phyloP scores from a whole-genome alignment of 1,140 invertebrate genomes.

The Calycopis cecrops region DNA sequence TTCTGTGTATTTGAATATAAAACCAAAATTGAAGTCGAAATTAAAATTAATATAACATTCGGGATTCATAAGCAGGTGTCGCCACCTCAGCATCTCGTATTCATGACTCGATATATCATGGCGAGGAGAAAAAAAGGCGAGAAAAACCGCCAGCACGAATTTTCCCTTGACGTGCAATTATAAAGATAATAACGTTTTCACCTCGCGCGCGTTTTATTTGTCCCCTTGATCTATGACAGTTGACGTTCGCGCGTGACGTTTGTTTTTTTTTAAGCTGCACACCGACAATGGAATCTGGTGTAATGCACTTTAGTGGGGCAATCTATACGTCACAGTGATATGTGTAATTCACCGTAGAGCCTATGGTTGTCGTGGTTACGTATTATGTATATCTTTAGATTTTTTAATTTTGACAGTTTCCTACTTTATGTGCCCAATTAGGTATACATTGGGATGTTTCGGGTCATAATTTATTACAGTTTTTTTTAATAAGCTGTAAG shows the following conservation, averaged over 20 bases:
- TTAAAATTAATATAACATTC: slow-evolving; percentile 26
- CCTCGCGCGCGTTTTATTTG: slow-evolving; percentile 57
- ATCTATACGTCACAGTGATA: neutral
- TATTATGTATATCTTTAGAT: no score
- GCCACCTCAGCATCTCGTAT: slow-evolving; percentile 52
- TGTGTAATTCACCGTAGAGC: no score
- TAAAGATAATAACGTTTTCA: slow-evolving; percentile 72
- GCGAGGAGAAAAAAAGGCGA: slow-evolving; percentile 33
- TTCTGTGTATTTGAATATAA: slow-evolving; percentile 9
- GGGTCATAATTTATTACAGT: no score
- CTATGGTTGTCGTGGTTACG: no score
- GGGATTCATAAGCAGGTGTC: slow-evolving; percentile 62
- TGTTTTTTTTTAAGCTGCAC: slow-evolving; percentile 9
- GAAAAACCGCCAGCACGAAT: slow-evolving; percentile 30
- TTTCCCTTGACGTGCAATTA: slow-evolving; percentile 68
- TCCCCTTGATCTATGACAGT: slow-evolving; percentile 62
- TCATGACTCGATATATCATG: slow-evolving; percentile 67
- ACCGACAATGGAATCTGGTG: neutral
- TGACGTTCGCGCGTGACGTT: slow-evolving; percentile 24
- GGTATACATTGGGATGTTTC: no score
- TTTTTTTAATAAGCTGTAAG: no score
- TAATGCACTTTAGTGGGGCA: neutral
- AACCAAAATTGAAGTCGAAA: slow-evolving; percentile 1
- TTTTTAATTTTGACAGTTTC: no score
- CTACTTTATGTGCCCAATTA: no score